phyloP scores from a whole-genome alignment of 2,888 invertebrate species.

The Nasonia oneida region DNA sequence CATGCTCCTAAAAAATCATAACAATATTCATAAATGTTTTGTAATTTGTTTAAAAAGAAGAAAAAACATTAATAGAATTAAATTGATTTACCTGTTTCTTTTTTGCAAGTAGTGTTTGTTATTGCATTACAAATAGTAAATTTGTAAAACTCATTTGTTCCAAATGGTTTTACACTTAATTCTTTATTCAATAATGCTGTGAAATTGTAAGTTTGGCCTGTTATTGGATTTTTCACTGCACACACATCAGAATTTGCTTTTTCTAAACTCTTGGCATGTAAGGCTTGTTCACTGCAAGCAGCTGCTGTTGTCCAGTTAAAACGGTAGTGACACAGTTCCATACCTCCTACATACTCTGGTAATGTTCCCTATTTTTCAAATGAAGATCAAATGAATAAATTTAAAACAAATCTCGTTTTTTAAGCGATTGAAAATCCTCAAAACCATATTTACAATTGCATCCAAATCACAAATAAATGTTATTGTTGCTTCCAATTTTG shows the following conservation, averaged over 20 bases:
- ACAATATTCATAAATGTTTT: not conserved
- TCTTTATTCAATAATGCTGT: slow-evolving; percentile 67
- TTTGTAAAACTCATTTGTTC: slow-evolving; percentile 64
- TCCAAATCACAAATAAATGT: slow-evolving; percentile 71
- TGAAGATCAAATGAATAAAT: slow-evolving; percentile 41
- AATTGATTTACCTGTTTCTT: slow-evolving; percentile 66
- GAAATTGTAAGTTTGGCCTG: slow-evolving; percentile 69
- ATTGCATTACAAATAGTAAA: slow-evolving; percentile 70
- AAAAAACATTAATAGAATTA: slow-evolving; percentile 16
- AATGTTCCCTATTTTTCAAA: slow-evolving; percentile 66
- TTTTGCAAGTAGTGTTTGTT: slow-evolving; percentile 63
- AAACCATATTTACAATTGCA: slow-evolving; percentile 66
- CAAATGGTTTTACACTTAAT: slow-evolving; percentile 52
- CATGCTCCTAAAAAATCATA: slow-evolving; percentile 70
- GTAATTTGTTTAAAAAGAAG: not conserved
- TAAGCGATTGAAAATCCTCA: not conserved
- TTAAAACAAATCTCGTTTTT: not conserved
- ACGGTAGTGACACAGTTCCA: slow-evolving; percentile 69
- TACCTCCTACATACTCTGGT: slow-evolving; percentile 69
- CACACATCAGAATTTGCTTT: slow-evolving; percentile 66
- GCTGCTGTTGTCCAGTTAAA: slow-evolving; percentile 72
- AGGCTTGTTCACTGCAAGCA: slow-evolving; percentile 70
- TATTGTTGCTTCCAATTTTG: slow-evolving; percentile 68
- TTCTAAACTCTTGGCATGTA: slow-evolving; percentile 66
- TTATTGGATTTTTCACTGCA: slow-evolving; percentile 70